These are phyloP conservation scores for Phenacoccus solenopsis DNA, from an alignment of 1,140 invertebrate genomes.

Conservation along the genomic window DNA sequence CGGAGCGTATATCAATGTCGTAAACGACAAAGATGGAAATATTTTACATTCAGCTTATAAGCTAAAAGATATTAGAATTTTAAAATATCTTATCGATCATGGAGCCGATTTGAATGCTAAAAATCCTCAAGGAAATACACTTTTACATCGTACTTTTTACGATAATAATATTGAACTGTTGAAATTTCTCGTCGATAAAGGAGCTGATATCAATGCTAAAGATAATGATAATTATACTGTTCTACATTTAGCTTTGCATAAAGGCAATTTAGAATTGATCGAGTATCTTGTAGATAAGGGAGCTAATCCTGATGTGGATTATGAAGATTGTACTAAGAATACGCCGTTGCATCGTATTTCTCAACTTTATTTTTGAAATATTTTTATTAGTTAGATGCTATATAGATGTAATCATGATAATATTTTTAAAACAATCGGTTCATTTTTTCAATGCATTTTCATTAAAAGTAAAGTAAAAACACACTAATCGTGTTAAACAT, in stretches of 20 bases:
- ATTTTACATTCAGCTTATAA: no score
- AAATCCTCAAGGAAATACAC: neutral
- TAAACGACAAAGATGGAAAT: no score
- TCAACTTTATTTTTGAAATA: no score
- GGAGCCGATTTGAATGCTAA: neutral
- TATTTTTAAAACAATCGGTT: no score
- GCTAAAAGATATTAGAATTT: no score
- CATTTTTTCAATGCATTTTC: no score
- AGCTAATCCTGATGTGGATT: neutral
- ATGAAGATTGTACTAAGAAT: neutral
- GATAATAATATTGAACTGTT: neutral
- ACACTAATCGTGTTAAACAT: no score
- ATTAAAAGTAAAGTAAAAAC: no score
- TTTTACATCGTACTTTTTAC: neutral
- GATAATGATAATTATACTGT: conserved; percentile 55
- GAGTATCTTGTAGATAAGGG: conserved; percentile 34
- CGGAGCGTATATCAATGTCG: no score
- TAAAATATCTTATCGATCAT: neutral
- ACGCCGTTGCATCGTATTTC: neutral
- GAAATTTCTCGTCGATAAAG: neutral
- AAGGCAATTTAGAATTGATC: conserved; percentile 40
- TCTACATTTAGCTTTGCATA: conserved; percentile 52
- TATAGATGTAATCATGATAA: no score
- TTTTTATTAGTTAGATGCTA: no score
- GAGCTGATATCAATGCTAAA: conserved; percentile 28